Percentiles rank a stretch among this genome's conserved stretches.
phyloP scores from a whole-genome alignment of 2,888 invertebrate genomes.

The Sturmia bella region DNA sequence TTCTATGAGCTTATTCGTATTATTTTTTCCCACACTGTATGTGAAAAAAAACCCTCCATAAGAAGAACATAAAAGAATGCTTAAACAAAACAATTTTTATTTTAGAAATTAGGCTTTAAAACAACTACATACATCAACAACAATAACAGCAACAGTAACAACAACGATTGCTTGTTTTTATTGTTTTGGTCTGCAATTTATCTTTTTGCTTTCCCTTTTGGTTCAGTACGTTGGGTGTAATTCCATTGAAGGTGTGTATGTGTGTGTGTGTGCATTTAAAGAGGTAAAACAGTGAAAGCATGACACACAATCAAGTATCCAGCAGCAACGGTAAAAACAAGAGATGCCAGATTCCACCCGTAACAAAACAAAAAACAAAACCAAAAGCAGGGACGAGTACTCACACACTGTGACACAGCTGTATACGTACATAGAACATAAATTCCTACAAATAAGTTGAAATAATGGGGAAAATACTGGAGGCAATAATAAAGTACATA shows the following conservation, averaged over 20 bases:
- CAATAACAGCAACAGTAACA: neutral
- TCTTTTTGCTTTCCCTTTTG: neutral
- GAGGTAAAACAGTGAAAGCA: slow-evolving; percentile 22
- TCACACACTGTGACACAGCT: neutral
- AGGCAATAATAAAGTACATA: slow-evolving; percentile 64
- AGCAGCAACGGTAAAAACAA: neutral
- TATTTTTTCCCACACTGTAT: no score
- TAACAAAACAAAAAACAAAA: no score
- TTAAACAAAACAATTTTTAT: no score
- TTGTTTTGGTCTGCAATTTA: slow-evolving; percentile 22
- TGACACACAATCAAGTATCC: slow-evolving; percentile 10
- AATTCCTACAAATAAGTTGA: slow-evolving; percentile 10
- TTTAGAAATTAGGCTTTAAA: no score
- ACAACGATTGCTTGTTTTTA: neutral
- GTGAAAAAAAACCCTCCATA: no score
- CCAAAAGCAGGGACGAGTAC: neutral
- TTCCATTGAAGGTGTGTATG: slow-evolving; percentile 14
- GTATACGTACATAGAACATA: slow-evolving; percentile 15
- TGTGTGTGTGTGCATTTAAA: slow-evolving; percentile 6
- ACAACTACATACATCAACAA: neutral
- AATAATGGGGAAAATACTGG: slow-evolving; percentile 56
- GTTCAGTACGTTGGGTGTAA: slow-evolving; percentile 5
- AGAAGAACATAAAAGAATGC: no score
- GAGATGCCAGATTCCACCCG: slow-evolving; percentile 23
- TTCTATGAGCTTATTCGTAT: no score